Evolutionary conservation across 1,140 invertebrate genomes (phyloP).

Genomic region (Trichomalopsis sarcophagae): DNA sequence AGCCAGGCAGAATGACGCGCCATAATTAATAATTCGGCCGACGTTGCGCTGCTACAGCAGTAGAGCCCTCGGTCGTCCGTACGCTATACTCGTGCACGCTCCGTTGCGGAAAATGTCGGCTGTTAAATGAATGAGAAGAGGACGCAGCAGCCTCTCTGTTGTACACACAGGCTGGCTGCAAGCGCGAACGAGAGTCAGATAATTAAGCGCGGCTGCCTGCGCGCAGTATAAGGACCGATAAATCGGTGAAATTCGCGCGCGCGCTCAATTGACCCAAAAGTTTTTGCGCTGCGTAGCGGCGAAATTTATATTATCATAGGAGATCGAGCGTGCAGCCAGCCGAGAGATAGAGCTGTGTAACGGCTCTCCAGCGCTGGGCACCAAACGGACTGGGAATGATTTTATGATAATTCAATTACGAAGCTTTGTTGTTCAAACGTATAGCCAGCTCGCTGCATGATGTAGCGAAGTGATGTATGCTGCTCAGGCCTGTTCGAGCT

Average conservation of each 20-base stretch:
- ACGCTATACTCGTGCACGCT: background rate
- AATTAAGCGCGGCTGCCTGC: conserved; percentile 26
- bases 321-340: background rate
- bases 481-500: background rate
- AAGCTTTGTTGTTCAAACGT: background rate
- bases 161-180: too few species aligned
- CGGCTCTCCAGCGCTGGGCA: background rate
- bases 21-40: conserved; percentile 50
- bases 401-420: conserved; percentile 46
- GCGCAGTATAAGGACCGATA: background rate
- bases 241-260: conserved; percentile 41
- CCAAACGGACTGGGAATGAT: conserved; percentile 9
- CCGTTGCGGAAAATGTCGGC: background rate
- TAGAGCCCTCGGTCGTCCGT: background rate
- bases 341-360: background rate
- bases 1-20: conserved; percentile 31
- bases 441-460: background rate
- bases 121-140: conserved; percentile 44
- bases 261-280: conserved; percentile 39
- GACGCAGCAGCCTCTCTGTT: background rate
- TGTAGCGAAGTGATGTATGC: background rate
- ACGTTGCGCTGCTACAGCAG: background rate
- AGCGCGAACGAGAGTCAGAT: background rate
- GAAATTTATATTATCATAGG: background rate
- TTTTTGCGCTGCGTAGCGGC: background rate